phyloP scores from a whole-genome alignment of 2,888 invertebrate genomes.

The Cerastoderma edule region DNA sequence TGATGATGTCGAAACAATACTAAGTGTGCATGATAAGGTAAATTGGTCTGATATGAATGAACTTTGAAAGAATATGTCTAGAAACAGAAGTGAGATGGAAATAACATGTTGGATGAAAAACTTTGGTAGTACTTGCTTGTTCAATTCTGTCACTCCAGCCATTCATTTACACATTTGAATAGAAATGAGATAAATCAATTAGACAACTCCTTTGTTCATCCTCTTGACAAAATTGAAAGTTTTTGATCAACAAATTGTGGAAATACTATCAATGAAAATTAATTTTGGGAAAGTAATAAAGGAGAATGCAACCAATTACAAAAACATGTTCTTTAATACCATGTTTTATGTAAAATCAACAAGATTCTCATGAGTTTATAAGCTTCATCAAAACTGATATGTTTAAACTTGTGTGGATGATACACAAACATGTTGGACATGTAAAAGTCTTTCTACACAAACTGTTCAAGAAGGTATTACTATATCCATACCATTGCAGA shows the following conservation, averaged over 20 bases:
- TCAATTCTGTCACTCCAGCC: too few relatives aligned
- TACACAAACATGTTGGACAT: background rate
- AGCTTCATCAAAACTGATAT: too few relatives aligned
- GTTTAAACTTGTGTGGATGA: too few relatives aligned
- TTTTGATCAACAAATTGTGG: background rate
- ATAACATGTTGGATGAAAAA: background rate
- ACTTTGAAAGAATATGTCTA: too few relatives aligned
- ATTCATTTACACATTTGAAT: too few relatives aligned
- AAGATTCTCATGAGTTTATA: too few relatives aligned
- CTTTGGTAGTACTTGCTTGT: too few relatives aligned
- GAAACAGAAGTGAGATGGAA: background rate
- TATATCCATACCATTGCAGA: background rate
- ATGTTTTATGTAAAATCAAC: background rate
- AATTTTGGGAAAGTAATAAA: background rate
- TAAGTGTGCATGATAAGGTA: background rate
- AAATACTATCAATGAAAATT: background rate
- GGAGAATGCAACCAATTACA: background rate
- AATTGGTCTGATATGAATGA: background rate
- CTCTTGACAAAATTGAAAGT: background rate
- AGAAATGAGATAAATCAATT: background rate
- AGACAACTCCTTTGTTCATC: background rate
- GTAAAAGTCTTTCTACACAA: background rate
- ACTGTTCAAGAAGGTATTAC: background rate
- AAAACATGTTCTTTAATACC: background rate
- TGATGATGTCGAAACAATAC: background rate